phyloP scores from a whole-genome alignment of 2,888 invertebrate genomes.

The Listrodromus nycthemerus region DNA sequence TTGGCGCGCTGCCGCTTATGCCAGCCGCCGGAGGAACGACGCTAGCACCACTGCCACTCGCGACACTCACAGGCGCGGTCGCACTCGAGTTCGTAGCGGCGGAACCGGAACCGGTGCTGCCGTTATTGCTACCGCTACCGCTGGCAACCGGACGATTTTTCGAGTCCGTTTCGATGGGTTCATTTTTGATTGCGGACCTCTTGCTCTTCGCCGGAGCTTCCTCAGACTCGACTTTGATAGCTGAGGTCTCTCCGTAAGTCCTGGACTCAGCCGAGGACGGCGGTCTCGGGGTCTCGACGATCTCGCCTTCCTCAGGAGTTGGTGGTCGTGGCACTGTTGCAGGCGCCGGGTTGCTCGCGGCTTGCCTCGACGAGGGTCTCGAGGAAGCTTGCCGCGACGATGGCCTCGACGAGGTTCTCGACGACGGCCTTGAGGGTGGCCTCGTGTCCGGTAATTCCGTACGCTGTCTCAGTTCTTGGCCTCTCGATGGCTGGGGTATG shows the following conservation, averaged over 20 bases:
- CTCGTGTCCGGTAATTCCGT: conserved; percentile 85
- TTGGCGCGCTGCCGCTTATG: conserved; percentile 72
- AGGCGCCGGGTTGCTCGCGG: conserved; percentile 47
- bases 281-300: conserved; percentile 78
- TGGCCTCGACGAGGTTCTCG: conserved; percentile 61
- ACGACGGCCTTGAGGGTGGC: conserved; percentile 80
- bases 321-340: conserved; percentile 71
- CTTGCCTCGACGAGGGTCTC: conserved; percentile 58
- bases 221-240: conserved; percentile 70
- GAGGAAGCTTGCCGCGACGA: conserved; percentile 61
- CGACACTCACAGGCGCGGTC: conserved; percentile 63
- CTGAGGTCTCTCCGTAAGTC: conserved; percentile 70
- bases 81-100: conserved; percentile 61
- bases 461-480: conserved; percentile 85
- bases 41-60: conserved; percentile 65
- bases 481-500: conserved; percentile 81
- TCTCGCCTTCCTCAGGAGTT: conserved; percentile 83
- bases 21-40: conserved; percentile 68
- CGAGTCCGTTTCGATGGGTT: conserved; percentile 57
- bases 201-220: conserved; percentile 67
- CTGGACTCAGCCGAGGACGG: conserved; percentile 73
- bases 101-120: conserved; percentile 37
- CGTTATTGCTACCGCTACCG: conserved; percentile 62
- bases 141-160: conserved; percentile 67
- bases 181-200: conserved; percentile 61